Conservation (phyloP, 2,888 invertebrate genomes). For the Zhuqinia jingwanae region DNA sequence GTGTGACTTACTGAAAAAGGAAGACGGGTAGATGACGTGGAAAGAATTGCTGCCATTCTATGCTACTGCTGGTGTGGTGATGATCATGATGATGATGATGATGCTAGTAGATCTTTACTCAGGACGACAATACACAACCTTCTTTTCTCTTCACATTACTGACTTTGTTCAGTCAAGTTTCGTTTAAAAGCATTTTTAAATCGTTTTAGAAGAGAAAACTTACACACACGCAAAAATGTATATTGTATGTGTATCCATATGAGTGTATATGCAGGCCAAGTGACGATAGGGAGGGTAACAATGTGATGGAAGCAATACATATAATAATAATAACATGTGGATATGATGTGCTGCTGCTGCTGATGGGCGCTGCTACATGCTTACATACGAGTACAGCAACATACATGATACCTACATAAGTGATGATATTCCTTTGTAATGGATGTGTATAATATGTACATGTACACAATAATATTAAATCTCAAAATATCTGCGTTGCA, state of each 20-base stretch:
- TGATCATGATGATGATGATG: neutral
- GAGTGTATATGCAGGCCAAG: neutral
- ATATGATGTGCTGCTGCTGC: neutral
- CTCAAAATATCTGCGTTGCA: conserved; percentile 60
- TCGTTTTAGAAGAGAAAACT: neutral
- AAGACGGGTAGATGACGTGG: conserved; percentile 61
- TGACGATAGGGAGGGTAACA: neutral
- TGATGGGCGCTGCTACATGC: no score
- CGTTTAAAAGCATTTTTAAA: neutral
- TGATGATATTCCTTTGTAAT: no score
- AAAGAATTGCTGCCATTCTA: conserved; percentile 51
- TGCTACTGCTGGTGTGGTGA: neutral
- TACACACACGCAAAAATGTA: no score
- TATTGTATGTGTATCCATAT: no score
- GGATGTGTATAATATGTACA: neutral
- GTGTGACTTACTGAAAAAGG: conserved; percentile 22
- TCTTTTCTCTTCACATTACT: neutral
- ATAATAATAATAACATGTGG: neutral
- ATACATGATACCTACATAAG: no score
- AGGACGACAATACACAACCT: neutral
- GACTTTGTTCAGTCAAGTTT: conserved; percentile 1
- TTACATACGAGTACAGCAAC: no score
- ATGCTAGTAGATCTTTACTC: conserved; percentile 7
- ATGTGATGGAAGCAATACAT: neutral
- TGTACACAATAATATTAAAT: no score